These are phyloP conservation scores for Laticauda laticaudata DNA, from an alignment of 2,113 vertebrate genomes.

Conservation along the genomic window DNA sequence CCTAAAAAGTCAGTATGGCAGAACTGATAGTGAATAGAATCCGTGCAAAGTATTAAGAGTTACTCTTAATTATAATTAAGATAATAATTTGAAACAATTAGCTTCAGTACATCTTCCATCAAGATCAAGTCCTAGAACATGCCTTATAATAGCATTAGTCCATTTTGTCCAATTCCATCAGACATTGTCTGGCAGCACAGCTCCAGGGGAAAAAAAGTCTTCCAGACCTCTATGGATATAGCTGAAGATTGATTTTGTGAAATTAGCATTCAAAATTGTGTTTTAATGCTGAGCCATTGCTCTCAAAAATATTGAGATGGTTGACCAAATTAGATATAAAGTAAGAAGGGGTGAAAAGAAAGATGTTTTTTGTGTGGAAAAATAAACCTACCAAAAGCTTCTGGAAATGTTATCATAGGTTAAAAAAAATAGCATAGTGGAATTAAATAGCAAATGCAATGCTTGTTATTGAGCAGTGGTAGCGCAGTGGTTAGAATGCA, in stretches of 20 bases:
- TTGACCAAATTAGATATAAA: not conserved
- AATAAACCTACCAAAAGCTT: not conserved
- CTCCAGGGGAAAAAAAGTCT: not conserved
- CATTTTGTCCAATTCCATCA: not conserved
- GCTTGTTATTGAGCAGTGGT: not conserved
- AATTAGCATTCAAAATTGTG: not conserved
- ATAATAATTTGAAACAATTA: not conserved
- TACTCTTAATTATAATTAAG: not conserved
- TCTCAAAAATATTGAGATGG: not conserved
- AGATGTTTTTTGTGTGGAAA: not conserved
- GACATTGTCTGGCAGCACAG: not conserved
- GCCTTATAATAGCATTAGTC: not conserved
- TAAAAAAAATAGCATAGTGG: not conserved
- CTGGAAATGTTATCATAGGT: not conserved
- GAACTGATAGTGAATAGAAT: not conserved
- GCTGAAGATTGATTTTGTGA: not conserved
- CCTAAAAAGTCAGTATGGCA: not conserved
- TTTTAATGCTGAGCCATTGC: not conserved
- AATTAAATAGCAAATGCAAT: not conserved
- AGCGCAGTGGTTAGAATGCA: not conserved
- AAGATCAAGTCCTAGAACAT: not conserved
- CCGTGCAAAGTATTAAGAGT: not conserved
- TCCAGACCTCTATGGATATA: not conserved
- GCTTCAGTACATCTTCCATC: not conserved
- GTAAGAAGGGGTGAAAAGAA: not conserved